Evolutionary conservation across 2,888 invertebrate genomes (phyloP).

Genomic region (Stenurella melanura): DNA sequence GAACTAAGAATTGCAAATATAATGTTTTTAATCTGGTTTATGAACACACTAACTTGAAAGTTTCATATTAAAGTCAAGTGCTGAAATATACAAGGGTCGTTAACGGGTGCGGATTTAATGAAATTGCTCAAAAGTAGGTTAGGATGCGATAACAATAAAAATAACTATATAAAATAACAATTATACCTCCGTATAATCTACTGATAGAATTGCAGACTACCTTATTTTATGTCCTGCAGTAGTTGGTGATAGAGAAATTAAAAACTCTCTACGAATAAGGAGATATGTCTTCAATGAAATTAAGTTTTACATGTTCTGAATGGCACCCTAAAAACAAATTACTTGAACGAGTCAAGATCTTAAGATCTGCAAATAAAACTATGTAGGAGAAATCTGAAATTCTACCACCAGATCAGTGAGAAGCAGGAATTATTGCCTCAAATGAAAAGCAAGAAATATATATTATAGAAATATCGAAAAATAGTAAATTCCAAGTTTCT

Average conservation of each 20-base stretch:
- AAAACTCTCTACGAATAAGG: not conserved
- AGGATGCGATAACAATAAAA: conserved; percentile 2
- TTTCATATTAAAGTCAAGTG: conserved; percentile 39
- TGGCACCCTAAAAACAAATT: too few relatives aligned
- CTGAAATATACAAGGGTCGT: conserved; percentile 26
- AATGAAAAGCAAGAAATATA: too few relatives aligned
- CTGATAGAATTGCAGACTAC: conserved; percentile 8
- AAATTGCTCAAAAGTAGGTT: conserved; percentile 26
- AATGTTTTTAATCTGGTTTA: conserved; percentile 52
- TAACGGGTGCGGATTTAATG: conserved; percentile 13
- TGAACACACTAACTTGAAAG: conserved; percentile 49
- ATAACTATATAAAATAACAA: conserved; percentile 17
- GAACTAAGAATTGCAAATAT: conserved; percentile 51
- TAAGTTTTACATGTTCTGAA: not conserved
- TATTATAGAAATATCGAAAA: too few relatives aligned
- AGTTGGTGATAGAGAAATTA: not conserved
- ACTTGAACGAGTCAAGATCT: too few relatives aligned
- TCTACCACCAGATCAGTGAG: too few relatives aligned
- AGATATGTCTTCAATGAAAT: not conserved
- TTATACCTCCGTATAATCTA: conserved; percentile 1
- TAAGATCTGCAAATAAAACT: too few relatives aligned
- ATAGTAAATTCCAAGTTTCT: too few relatives aligned
- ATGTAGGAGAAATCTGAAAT: too few relatives aligned
- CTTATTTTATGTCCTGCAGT: not conserved
- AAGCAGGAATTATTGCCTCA: too few relatives aligned